phyloP scores from a whole-genome alignment of 35 echinoderm and acorn worm genomes.

The Apostichopus japonicus region DNA sequence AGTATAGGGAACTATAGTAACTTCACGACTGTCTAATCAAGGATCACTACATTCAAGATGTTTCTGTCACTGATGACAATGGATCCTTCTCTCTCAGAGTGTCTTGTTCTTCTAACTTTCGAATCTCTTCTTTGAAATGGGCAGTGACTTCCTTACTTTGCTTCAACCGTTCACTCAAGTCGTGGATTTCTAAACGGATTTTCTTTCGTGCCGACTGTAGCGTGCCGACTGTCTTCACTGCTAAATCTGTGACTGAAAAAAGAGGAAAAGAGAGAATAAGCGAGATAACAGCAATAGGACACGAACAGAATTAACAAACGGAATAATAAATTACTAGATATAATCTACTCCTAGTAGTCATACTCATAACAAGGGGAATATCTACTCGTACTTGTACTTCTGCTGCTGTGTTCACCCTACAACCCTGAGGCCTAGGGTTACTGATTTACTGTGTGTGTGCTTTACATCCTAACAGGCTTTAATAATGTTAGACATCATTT shows the following conservation, averaged over 20 bases:
- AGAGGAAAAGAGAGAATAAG: background rate
- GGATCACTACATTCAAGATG: background rate
- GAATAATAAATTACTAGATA: too few species aligned
- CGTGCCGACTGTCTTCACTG: slow-evolving; percentile 76
- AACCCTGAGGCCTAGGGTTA: too few species aligned
- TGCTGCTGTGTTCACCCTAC: too few species aligned
- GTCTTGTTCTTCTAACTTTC: slow-evolving; percentile 91
- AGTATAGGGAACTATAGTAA: background rate
- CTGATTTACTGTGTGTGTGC: too few species aligned
- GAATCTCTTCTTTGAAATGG: slow-evolving; percentile 94
- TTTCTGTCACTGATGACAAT: background rate
- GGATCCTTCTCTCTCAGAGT: slow-evolving; percentile 60
- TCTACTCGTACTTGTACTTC: too few species aligned
- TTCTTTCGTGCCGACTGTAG: slow-evolving; percentile 94
- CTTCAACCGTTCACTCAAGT: slow-evolving; percentile 92
- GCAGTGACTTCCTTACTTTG: slow-evolving; percentile 95
- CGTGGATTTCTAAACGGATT: slow-evolving; percentile 92
- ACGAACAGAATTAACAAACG: too few species aligned
- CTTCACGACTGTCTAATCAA: background rate
- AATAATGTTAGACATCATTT: too few species aligned
- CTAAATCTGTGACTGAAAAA: slow-evolving; percentile 80
- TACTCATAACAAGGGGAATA: too few species aligned
- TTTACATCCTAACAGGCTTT: too few species aligned
- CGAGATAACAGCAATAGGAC: too few species aligned
- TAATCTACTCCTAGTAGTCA: too few species aligned